These are phyloP conservation scores for Nemapogon koenigi DNA, from an alignment of 2,888 invertebrate genomes.

Conservation along the genomic window DNA sequence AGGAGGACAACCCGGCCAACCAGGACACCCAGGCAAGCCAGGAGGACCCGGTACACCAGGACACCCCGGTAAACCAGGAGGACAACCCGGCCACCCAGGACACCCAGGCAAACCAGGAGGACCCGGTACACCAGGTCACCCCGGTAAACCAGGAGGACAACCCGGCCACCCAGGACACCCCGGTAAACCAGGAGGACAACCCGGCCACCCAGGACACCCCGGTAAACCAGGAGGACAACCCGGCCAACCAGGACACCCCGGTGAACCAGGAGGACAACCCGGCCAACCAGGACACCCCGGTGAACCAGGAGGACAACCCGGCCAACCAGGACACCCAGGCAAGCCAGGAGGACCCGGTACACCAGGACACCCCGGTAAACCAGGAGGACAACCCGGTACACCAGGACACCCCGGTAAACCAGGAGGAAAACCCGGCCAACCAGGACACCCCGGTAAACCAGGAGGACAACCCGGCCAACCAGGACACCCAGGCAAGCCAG, in stretches of 20 bases:
- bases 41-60: constrained; percentile 1
- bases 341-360: constrained; percentile 8
- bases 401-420: constrained; percentile 27
- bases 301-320: constrained; percentile 7
- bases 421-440: constrained; percentile 22
- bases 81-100: constrained; percentile 3
- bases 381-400: constrained; percentile 24
- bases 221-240: constrained; percentile 5
- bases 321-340: constrained; percentile 5
- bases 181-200: constrained; percentile 8
- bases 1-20: background rate
- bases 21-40: background rate
- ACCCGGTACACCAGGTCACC: constrained; percentile 1
- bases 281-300: constrained; percentile 8
- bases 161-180: constrained; percentile 8
- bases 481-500: constrained; percentile 17
- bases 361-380: constrained; percentile 4
- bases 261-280: background rate
- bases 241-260: constrained; percentile 9
- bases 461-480: constrained; percentile 3
- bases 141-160: constrained; percentile 1
- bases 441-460: constrained; percentile 10
- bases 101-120: constrained; percentile 5
- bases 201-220: constrained; percentile 9
- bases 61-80: background rate